These are phyloP conservation scores for Aelia acuminata DNA, from an alignment of 2,888 invertebrate genomes.

Conservation along the genomic window DNA sequence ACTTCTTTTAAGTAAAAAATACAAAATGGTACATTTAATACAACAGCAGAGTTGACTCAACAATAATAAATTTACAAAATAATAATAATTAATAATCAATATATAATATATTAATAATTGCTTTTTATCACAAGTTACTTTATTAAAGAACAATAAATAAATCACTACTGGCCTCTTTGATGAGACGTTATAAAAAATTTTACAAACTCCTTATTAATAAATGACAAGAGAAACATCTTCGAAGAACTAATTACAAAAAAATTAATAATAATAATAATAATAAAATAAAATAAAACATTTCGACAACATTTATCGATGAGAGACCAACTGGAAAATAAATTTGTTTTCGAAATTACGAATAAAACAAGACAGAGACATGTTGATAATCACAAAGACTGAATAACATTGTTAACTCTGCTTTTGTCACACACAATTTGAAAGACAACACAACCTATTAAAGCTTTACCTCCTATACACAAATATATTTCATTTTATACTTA, in stretches of 20 bases:
- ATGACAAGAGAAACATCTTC: conserved; percentile 56
- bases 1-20: conserved; percentile 59
- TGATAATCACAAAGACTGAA: conserved; percentile 56
- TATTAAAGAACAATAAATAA: conserved; percentile 60
- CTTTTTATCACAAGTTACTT: conserved; percentile 58
- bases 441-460: conserved; percentile 66
- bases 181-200: conserved; percentile 55
- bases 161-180: conserved; percentile 58
- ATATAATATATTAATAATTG: conserved; percentile 61
- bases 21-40: conserved; percentile 60
- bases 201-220: conserved; percentile 50
- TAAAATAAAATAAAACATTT: conserved; percentile 20
- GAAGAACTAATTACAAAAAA: conserved; percentile 37
- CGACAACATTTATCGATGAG: conserved; percentile 45
- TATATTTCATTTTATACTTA: conserved; percentile 63
- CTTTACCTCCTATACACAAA: conserved; percentile 65
- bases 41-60: conserved; percentile 60
- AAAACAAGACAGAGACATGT: conserved; percentile 58
- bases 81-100: conserved; percentile 57
- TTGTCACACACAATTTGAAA: conserved; percentile 65
- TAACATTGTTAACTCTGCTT: conserved; percentile 62
- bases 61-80: conserved; percentile 59
- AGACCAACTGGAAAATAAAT: conserved; percentile 57
- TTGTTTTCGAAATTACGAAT: conserved; percentile 53
- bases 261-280: no score